Base-by-base conservation (phyloP, 2,888 invertebrate genomes). In the Noctua pronuba region DNA sequence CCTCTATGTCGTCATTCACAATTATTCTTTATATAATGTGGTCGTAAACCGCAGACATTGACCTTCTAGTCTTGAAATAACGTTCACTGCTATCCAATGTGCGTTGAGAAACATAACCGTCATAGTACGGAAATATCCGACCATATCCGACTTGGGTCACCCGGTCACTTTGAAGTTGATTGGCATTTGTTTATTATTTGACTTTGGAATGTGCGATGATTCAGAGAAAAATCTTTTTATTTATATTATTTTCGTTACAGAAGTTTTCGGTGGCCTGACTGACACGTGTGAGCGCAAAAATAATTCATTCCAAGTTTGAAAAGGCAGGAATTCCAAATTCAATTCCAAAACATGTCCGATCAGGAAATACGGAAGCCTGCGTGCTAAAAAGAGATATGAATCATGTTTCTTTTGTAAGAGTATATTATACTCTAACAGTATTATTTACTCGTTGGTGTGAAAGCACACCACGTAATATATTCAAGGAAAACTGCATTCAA, bases 1-100 rank as follows among this genome's bases (percentile, higher is more conserved):
- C 21, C 72, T 82, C 44, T 66, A 73, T 49, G 75, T 18, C 82
- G 80, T 66, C 73, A 77, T 71, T 52, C 44, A 64, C 64, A 79
- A 80, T 82, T 74, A 83, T 80, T 79, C 75, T 78, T 79, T 77
- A 80, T 77, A 74, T 72, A 81, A 81, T 75, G 91, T 91, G 90
- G 88, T 90, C 88, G 89, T 89, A 90, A 90, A 91, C 91, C 90
- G 90, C 94, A 95, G 94, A 94, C 95, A 95, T 95, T 95, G 95
- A 95, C 95, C 95, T 95, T 94, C 93, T 90, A 79, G 70, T 89
- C 91, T 92, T 87, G 87, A 93, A 94, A 94, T 95, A 95, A 92
- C 91, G 83, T 88, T 88, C 90, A 91, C 78, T 64, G 68, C 88
- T 90, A 88, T 91, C 88, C 81, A 83, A 88, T 91, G 65, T 73